Evolutionary conservation across 2,888 invertebrate genomes (phyloP).

Genomic region (Drosophila conformis): DNA sequence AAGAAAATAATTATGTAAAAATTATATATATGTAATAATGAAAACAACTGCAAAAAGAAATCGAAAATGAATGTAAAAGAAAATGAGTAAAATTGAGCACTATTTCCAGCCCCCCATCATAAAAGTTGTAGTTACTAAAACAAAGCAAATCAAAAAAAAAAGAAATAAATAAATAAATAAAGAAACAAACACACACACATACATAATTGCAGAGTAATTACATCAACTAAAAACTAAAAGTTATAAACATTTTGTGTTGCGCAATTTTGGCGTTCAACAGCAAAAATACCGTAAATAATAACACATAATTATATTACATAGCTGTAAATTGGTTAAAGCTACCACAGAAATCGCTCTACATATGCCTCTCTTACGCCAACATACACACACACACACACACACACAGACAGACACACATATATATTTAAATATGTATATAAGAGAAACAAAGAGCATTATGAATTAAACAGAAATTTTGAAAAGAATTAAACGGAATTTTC

Average conservation of each 20-base stretch:
- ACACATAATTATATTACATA: constrained; percentile 34
- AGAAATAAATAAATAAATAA: neutral
- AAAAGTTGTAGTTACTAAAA: constrained; percentile 29
- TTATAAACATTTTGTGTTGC: constrained; percentile 72
- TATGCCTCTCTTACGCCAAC: constrained; percentile 22
- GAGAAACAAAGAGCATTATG: constrained; percentile 68
- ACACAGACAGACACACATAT: constrained; percentile 18
- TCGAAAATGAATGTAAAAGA: constrained; percentile 12
- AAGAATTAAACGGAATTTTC: constrained; percentile 33
- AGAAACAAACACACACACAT: neutral
- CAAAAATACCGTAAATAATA: constrained; percentile 14
- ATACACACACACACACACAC: neutral
- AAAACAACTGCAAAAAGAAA: constrained; percentile 19
- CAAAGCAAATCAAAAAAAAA: neutral
- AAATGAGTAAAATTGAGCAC: constrained; percentile 56
- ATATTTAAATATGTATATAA: constrained; percentile 60
- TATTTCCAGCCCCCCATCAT: constrained; percentile 64
- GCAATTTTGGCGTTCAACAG: constrained; percentile 55
- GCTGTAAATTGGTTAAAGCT: constrained; percentile 52
- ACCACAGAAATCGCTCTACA: constrained; percentile 47
- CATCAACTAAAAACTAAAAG: constrained; percentile 34
- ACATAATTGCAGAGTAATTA: constrained; percentile 27
- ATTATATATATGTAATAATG: constrained; percentile 20
- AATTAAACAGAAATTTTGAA: constrained; percentile 74
- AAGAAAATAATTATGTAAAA: constrained; percentile 26